These are phyloP conservation scores for Eurystomus gularis DNA, from an alignment of 2,113 vertebrate genomes.

Conservation along the genomic window DNA sequence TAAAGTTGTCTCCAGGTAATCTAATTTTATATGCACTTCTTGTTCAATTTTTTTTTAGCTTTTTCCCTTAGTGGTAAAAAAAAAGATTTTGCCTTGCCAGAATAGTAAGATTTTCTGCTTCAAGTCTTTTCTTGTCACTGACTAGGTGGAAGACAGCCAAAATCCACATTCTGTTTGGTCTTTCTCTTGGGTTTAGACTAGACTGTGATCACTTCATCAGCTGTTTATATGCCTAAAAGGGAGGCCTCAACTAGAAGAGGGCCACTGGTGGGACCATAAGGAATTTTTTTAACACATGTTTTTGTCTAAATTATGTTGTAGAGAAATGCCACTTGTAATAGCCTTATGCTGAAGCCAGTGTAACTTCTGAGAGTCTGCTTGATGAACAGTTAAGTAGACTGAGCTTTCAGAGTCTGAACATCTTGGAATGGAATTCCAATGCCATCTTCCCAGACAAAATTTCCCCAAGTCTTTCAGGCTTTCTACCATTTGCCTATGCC, in stretches of 20 bases:
- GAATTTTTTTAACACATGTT: accelerated
- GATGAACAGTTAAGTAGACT: not conserved
- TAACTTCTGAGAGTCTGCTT: not conserved
- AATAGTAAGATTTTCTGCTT: not conserved
- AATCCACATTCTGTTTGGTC: not conserved
- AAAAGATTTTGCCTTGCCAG: not conserved
- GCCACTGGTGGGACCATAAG: not conserved
- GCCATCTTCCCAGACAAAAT: not conserved
- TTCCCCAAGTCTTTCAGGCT: not conserved
- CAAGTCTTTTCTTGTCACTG: not conserved
- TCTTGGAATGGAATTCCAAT: not conserved
- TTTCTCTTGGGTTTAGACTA: conserved; percentile 53
- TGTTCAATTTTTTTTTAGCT: not conserved
- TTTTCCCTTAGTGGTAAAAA: not conserved
- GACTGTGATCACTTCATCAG: conserved; percentile 56
- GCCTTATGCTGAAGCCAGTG: not conserved
- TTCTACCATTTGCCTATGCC: not conserved
- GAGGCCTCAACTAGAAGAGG: not conserved
- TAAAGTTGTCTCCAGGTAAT: conserved; percentile 52
- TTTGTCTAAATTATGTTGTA: not conserved
- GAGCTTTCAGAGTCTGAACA: not conserved
- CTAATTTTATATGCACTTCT: conserved; percentile 41
- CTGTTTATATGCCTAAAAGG: conserved; percentile 37
- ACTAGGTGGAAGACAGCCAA: conserved; percentile 14
- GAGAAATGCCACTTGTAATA: not conserved